Evolutionary conservation across 1,140 invertebrate genomes (phyloP), one percentile per base, ranked within the genome.

Genomic region (Orius laevigatus): DNA sequence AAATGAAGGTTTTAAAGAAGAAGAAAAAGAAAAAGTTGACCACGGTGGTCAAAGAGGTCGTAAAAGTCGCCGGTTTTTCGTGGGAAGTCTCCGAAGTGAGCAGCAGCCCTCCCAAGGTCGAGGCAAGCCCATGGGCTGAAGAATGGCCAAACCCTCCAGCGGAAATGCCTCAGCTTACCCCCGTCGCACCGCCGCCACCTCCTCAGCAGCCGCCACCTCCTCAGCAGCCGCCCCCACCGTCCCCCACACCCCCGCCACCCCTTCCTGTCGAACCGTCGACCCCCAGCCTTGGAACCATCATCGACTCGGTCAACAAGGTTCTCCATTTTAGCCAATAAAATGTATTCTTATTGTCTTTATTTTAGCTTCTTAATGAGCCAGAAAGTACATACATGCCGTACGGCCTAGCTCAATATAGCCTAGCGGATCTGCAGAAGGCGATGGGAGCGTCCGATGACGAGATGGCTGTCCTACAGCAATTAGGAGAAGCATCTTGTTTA

Each of bases 361-460:
- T 38, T 43, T 6, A 55, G 53, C 15, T 55, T 12, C 33, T 55
- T 11, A 49, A 49, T 20, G 48, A 49, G 11, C 45, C 49, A 19
- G 48, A 50, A 36, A 40, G 35, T n/a, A 35, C 33, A 4, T 48
- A 31, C 14, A 42, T 39, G 8, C 32, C 25, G n/a, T 19, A 44
- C 1, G 38, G 38, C 1, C 32, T 46, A 3, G 16, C 47, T 48
- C 50, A 52, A 14, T 57, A 59, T 48, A 53, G 49, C 10, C 47
- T 60, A 46, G 44, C 53, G 10, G 59, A 61, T 10, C 35, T 62
- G n/a, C 61, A 61, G 46, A 49, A 48, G 31, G 61, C 60, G 31
- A 61, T 62, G 58, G 59, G 60, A 10, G 59, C 58, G 4, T 57
- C 56, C 5, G 57, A 60, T 52, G 61, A 58, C 39, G 59, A 62